Base-by-base conservation (phyloP, 2,113 vertebrate species). In the Steatornis caripensis region DNA sequence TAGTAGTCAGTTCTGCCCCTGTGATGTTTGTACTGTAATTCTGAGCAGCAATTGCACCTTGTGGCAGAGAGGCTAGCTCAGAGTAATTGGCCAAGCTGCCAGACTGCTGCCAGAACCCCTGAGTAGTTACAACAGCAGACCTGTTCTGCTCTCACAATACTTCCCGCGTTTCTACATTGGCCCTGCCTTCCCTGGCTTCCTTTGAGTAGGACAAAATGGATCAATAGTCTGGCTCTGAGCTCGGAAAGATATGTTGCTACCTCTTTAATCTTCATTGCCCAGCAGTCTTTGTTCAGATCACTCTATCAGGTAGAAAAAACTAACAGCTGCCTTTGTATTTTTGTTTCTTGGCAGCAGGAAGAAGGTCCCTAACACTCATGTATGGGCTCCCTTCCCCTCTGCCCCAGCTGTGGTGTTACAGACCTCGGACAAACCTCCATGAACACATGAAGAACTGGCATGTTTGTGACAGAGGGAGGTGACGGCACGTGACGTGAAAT, bases 401-500 rank as follows among this genome's bases (percentile, higher is more conserved):
- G 30, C 30, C 30, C 27, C 32, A 76, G 16, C 43, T 45, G 37
- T 34, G 34, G 34, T 30, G 20, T 65, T 46, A 11, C 0, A 60
- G 17, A 60, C 51, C 41, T 74, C 0, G 0, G 34, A 61, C 30
- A 65, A 82, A 39, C 6, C 18, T 65, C 32, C 54, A 29, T 6
- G 34, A 46, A 41, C 13, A 5, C 3, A 34, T 36, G 45, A 36
- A 69, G 54, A 58, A 51, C 60, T 60, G 61, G 27, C 1, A 1
- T 34, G 51, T 57, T 57, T 57, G 45, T 88, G 65, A 79, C 46
- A 65, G 55, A 45, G 34, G 15, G 29, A 85, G 48, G 41, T 43
- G 51, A 46, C 36, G 0, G 0, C 2, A 3, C 11, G 5, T 32
- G n/a, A 48, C 10, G 5, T 9, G 20, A 66, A 60, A 46, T 22